These are phyloP conservation scores for Micoletzkya japonica DNA, from an alignment of 2,888 invertebrate genomes.

Conservation along the genomic window DNA sequence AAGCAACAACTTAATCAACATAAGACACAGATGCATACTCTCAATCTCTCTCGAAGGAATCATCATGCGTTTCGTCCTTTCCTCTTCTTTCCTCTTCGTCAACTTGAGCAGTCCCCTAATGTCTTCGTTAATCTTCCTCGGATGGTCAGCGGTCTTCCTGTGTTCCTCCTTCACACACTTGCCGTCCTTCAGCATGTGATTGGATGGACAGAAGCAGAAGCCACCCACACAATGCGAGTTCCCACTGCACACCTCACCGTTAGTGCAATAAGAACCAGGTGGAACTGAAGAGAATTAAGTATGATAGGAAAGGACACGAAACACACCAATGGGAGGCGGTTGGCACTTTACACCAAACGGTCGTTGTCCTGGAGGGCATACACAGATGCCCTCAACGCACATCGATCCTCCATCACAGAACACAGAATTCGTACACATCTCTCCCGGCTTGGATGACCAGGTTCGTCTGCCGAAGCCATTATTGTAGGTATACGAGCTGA, in stretches of 20 bases:
- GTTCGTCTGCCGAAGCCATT: too few species aligned
- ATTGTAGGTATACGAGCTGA: constrained; percentile 3
- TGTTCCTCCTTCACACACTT: constrained; percentile 1
- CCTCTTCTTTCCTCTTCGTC: constrained; percentile 2
- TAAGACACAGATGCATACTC: neutral
- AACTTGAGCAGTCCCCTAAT: constrained; percentile 1
- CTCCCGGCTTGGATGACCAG: constrained; percentile 20
- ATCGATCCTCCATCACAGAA: constrained; percentile 40
- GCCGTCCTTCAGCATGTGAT: constrained; percentile 42
- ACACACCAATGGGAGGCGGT: constrained; percentile 20
- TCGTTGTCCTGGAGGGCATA: constrained; percentile 44
- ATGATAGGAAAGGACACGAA: neutral
- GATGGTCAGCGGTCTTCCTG: neutral
- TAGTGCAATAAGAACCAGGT: constrained; percentile 47
- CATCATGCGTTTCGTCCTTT: neutral
- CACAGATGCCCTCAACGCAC: constrained; percentile 44
- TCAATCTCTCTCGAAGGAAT: neutral
- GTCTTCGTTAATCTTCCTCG: constrained; percentile 11
- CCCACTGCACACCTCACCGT: constrained; percentile 53
- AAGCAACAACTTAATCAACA: neutral
- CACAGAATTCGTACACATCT: constrained; percentile 16
- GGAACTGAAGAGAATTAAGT: constrained; percentile 39
- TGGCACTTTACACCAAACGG: constrained; percentile 37
- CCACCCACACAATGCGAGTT: constrained; percentile 52
- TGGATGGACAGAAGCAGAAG: constrained; percentile 50